A percentile compares a stretch with the other conserved stretches of the same genome.
Evolutionary conservation across 2,888 invertebrate species (phyloP).

Genomic region (Pelosia muscerda): DNA sequence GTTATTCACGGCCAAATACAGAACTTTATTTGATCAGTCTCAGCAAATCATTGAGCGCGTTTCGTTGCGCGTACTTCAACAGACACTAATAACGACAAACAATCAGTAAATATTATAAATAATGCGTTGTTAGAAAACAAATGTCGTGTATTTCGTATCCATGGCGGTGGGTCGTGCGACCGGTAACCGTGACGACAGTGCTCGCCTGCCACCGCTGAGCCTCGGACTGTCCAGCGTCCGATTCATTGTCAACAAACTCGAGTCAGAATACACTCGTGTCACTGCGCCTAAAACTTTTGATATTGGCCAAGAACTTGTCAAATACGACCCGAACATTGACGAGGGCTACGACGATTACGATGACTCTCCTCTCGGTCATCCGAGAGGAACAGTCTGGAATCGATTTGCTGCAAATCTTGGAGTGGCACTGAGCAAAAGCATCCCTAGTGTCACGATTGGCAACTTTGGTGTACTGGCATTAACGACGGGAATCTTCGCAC

Average conservation of each 20-base stretch:
- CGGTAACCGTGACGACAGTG: constrained; percentile 80
- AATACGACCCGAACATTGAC: constrained; percentile 71
- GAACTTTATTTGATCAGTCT: constrained; percentile 65
- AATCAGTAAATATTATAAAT: constrained; percentile 61
- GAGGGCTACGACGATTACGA: constrained; percentile 68
- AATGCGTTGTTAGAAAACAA: constrained; percentile 54
- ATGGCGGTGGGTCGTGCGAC: constrained; percentile 79
- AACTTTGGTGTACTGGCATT: constrained; percentile 78
- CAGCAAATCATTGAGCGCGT: constrained; percentile 58
- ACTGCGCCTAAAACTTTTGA: constrained; percentile 55
- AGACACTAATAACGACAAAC: constrained; percentile 66
- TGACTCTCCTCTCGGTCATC: constrained; percentile 74
- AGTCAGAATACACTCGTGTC: constrained; percentile 76
- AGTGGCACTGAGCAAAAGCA: constrained; percentile 70
- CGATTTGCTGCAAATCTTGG: constrained; percentile 68
- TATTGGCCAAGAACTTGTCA: constrained; percentile 67
- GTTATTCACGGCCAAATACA: constrained; percentile 57
- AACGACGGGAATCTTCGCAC: constrained; percentile 76
- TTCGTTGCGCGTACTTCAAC: constrained; percentile 69
- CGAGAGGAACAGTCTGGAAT: constrained; percentile 76
- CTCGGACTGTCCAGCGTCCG: constrained; percentile 81
- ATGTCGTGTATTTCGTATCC: constrained; percentile 77
- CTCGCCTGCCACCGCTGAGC: constrained; percentile 74
- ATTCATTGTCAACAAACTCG: constrained; percentile 82
- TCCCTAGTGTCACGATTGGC: constrained; percentile 80